Base-by-base conservation (phyloP, 1,140 invertebrate genomes). In the Drosophila tsacasi region DNA sequence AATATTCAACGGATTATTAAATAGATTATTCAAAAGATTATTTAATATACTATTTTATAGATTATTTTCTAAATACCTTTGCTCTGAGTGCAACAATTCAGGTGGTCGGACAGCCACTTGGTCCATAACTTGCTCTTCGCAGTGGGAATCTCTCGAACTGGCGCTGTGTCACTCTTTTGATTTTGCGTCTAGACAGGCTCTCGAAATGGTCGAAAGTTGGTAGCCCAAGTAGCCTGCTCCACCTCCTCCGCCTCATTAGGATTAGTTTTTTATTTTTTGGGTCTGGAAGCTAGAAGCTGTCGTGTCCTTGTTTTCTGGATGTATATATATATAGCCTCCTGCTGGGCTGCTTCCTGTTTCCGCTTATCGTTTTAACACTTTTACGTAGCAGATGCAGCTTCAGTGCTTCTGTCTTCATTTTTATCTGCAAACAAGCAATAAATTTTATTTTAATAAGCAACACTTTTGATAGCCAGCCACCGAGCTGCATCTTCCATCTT, bases 361-460 rank as follows among this genome's bases (percentile, higher is more conserved):
- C 66, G 80, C 81, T 89, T 89, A 87, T 87, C 80, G 77, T 81
- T 89, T 81, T 89, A 87, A 89, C 84, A 81, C 81, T 89, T 83
- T 89, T 80, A 59, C 63, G 68, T 32, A 61, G 46, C 69, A 75
- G 50, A 39, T 37, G 68, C 66, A 55, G 50, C 57, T 40, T 35
- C 68, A 60, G n/a, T 67, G 73, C 61, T 52, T 71, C 79, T 76
- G 83, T 77, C 71, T 86, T 89, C 84, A 81, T 87, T 89, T 87
- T 89, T 87, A 89, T 89, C 84, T 78, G 81, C 68, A 81, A 89
- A 87, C 84, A 87, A 87, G 84, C 81, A 89, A 89, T 89, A 87
- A 89, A 87, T 87, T 87, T 89, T 75, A 87, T 87, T 87, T 87
- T 89, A 89, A 87, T 87, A 89, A 83, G 77, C 84, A 89, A 89